Evolutionary conservation across 2,888 invertebrate species (phyloP).

Genomic region (Caenorhabditis sp.): DNA sequence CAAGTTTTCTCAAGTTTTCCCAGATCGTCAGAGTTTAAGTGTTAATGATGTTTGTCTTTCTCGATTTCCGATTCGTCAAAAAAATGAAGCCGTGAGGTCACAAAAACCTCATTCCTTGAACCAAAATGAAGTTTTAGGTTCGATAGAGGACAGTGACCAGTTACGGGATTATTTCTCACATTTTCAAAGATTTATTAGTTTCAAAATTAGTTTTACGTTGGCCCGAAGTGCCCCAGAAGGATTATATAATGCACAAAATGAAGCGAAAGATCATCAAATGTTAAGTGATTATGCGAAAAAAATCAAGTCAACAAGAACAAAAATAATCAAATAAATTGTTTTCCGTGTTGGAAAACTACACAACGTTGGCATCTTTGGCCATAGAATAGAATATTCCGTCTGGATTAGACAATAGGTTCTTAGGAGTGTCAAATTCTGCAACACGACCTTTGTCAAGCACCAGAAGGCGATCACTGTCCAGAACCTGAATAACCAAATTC

Average conservation of each 20-base stretch:
- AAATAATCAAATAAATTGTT: neutral
- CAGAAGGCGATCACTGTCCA: constrained; percentile 75
- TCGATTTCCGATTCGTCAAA: too few relatives aligned
- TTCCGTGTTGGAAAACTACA: neutral
- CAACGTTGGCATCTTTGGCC: constrained; percentile 83
- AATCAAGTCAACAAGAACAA: constrained; percentile 4
- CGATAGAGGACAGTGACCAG: too few relatives aligned
- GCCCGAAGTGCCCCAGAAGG: too few relatives aligned
- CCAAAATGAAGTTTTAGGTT: too few relatives aligned
- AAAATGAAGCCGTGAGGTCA: too few relatives aligned
- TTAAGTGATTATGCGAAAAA: constrained; percentile 22
- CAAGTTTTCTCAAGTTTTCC: too few relatives aligned
- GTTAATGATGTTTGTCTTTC: too few relatives aligned
- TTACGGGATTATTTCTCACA: too few relatives aligned
- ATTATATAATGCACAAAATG: constrained; percentile 5
- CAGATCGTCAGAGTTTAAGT: too few relatives aligned
- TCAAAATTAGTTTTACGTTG: too few relatives aligned
- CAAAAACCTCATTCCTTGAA: too few relatives aligned
- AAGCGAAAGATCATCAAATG: neutral
- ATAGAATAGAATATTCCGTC: constrained; percentile 83
- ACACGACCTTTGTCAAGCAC: constrained; percentile 84
- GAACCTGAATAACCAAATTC: neutral
- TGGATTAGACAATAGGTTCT: constrained; percentile 81
- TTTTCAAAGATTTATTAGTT: too few relatives aligned
- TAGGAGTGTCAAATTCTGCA: constrained; percentile 84